phyloP scores from a whole-genome alignment of 2,797 vertebrate genomes.

The Prionace glauca region DNA sequence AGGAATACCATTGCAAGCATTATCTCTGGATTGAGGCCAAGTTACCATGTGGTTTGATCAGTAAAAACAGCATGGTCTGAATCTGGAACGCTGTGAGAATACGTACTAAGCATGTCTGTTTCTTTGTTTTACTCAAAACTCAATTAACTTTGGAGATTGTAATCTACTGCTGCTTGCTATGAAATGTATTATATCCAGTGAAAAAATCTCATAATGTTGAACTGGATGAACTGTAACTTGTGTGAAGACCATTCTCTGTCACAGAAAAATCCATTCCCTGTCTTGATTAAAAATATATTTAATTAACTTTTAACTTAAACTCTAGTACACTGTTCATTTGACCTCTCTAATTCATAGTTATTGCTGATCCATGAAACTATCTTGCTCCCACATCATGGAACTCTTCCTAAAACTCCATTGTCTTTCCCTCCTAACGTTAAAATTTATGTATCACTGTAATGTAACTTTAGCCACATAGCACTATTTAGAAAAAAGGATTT shows the following conservation, averaged over 20 bases:
- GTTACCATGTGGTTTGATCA: neutral
- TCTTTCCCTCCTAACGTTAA: neutral
- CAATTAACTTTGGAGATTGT: neutral
- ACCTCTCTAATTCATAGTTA: neutral
- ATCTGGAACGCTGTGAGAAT: neutral
- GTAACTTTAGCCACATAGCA: neutral
- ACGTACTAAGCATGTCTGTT: neutral
- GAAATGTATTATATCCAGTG: neutral
- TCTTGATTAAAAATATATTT: neutral
- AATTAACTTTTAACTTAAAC: neutral
- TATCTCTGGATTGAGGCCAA: neutral
- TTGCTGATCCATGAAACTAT: neutral
- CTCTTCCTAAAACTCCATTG: neutral
- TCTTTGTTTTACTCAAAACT: neutral
- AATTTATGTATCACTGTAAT: neutral
- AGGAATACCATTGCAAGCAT: neutral
- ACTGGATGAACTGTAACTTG: neutral
- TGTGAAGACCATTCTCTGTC: neutral
- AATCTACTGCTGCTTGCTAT: neutral
- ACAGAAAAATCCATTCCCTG: neutral
- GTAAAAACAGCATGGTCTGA: neutral
- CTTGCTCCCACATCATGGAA: neutral
- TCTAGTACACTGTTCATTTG: neutral
- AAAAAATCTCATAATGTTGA: neutral
- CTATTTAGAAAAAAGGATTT: too few species aligned